These are phyloP conservation scores for Brenthis ino DNA, from an alignment of 2,888 invertebrate species.

Conservation along the genomic window DNA sequence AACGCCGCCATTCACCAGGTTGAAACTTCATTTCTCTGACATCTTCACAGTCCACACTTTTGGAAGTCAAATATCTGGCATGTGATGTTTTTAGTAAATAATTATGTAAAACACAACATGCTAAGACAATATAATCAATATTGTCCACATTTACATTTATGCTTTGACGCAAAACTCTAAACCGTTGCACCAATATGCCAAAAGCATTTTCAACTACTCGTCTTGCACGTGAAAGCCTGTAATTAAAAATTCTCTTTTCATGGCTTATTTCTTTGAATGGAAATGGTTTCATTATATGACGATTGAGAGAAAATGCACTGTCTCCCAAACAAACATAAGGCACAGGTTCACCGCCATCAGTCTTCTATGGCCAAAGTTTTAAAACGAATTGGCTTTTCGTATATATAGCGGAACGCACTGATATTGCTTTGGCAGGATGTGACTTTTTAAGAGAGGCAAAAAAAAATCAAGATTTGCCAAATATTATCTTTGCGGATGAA, in stretches of 20 bases:
- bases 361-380: too few species aligned
- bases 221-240: constrained; percentile 18
- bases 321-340: constrained; percentile 15
- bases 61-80: constrained; percentile 15
- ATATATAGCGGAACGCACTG: too few species aligned
- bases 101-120: constrained; percentile 16
- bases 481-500: too few species aligned
- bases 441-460: too few species aligned
- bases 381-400: too few species aligned
- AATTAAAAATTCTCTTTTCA: constrained; percentile 17
- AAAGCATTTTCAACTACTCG: constrained; percentile 18
- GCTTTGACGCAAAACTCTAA: constrained; percentile 13
- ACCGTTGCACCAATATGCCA: constrained; percentile 3
- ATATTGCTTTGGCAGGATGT: too few species aligned
- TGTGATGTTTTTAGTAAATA: constrained; percentile 12
- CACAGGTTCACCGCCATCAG: neutral
- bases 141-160: constrained; percentile 13
- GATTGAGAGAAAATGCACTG: constrained; percentile 19
- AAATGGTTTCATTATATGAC: constrained; percentile 21
- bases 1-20: too few species aligned
- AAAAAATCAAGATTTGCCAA: too few species aligned
- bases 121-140: constrained; percentile 17
- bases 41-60: constrained; percentile 17
- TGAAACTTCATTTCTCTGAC: neutral
- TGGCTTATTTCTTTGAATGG: constrained; percentile 5